Percentiles rank a stretch among this genome's conserved stretches.
Conservation (phyloP, 2,797 vertebrate species). For the Cheirogaleus major region DNA sequence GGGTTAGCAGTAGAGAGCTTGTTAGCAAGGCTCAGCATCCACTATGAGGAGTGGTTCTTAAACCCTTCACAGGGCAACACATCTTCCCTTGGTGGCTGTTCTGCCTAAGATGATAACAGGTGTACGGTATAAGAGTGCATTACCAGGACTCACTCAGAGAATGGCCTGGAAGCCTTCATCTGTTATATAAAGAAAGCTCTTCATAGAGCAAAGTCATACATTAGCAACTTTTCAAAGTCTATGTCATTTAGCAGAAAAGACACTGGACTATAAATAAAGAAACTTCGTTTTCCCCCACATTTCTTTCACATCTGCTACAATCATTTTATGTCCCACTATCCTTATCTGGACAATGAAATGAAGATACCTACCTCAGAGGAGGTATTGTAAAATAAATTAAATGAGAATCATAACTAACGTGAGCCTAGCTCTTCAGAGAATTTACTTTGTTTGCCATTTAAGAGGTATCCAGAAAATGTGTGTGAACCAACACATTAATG, state of each 20-base stretch:
- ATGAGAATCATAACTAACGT: not conserved
- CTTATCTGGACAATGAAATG: not conserved
- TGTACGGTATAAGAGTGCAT: too few species aligned
- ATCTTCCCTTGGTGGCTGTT: not conserved
- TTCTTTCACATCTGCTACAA: not conserved
- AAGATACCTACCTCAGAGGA: not conserved
- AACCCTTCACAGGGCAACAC: not conserved
- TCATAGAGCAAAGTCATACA: not conserved
- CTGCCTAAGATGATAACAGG: not conserved
- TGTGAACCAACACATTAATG: not conserved
- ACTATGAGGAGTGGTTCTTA: too few species aligned
- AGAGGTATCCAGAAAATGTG: not conserved
- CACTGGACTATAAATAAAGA: not conserved
- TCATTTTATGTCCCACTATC: not conserved
- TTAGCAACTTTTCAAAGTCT: not conserved
- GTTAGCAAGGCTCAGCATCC: not conserved
- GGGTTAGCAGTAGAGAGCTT: not conserved
- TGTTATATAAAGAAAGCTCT: not conserved
- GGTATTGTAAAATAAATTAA: constrained; percentile 15
- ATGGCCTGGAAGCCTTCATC: not conserved
- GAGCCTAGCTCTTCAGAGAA: not conserved
- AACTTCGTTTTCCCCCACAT: not conserved
- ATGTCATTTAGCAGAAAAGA: not conserved
- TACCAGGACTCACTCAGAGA: not conserved
- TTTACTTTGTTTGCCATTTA: not conserved